Conservation (phyloP, 2,888 invertebrate species). For the Epinotia bilunana region DNA sequence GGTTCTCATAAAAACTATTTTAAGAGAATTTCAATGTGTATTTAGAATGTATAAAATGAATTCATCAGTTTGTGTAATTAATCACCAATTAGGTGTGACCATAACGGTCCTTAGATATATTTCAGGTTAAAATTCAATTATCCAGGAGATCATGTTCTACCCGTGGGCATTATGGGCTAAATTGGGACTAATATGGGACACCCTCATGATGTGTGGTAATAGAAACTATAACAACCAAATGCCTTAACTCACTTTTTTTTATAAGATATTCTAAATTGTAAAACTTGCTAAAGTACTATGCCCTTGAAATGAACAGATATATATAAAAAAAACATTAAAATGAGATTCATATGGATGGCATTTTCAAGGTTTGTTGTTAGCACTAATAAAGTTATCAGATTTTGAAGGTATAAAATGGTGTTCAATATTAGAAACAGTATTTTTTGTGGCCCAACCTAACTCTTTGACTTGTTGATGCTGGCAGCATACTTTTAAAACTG, state of each 20-base stretch:
- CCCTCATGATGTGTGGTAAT: slow-evolving; percentile 69
- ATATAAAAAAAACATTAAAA: background rate
- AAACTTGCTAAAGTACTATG: slow-evolving; percentile 35
- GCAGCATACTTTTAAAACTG: slow-evolving; percentile 1
- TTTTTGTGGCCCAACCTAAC: background rate
- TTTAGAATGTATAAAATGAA: slow-evolving; percentile 41
- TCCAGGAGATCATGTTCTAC: slow-evolving; percentile 68
- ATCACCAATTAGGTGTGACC: slow-evolving; percentile 61
- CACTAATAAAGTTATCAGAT: background rate
- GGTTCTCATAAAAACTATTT: slow-evolving; percentile 15
- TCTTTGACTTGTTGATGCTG: background rate
- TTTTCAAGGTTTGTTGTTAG: background rate
- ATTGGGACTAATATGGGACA: slow-evolving; percentile 74
- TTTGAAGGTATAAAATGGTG: background rate
- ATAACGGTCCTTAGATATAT: slow-evolving; percentile 67
- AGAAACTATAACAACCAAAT: slow-evolving; percentile 61
- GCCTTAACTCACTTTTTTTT: slow-evolving; percentile 45
- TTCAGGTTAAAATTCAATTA: slow-evolving; percentile 71
- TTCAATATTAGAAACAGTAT: background rate
- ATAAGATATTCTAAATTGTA: slow-evolving; percentile 25
- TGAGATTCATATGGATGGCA: background rate
- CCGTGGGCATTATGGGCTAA: slow-evolving; percentile 73
- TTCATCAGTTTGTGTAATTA: slow-evolving; percentile 58
- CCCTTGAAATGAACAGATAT: slow-evolving; percentile 3
- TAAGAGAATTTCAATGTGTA: slow-evolving; percentile 38